phyloP scores from a whole-genome alignment of 2,888 invertebrate species.

The Boloria selene region DNA sequence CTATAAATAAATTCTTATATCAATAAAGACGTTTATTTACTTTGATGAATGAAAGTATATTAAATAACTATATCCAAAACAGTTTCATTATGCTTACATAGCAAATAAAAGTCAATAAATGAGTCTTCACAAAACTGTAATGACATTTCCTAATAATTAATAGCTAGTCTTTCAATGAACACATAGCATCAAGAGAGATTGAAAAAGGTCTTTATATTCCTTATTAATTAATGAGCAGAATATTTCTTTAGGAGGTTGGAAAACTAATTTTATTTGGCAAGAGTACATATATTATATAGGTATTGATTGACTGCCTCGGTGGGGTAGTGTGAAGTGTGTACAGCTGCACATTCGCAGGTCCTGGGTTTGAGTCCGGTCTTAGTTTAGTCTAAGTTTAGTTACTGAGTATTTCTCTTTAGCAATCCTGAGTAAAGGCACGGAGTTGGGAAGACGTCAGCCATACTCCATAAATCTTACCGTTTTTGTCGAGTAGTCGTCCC shows the following conservation, averaged over 20 bases:
- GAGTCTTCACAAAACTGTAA: conserved; percentile 5
- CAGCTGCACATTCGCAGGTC: no score
- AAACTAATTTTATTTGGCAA: conserved; percentile 11
- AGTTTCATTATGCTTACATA: background rate
- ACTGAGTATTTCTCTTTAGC: no score
- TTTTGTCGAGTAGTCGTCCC: no score
- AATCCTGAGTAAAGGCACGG: no score
- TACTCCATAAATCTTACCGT: no score
- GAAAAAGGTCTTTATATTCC: conserved; percentile 31
- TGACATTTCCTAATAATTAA: conserved; percentile 23
- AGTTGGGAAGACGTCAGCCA: no score
- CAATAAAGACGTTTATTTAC: no score
- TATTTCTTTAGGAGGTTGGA: conserved; percentile 27
- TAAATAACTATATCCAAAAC: background rate
- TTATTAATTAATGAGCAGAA: conserved; percentile 30
- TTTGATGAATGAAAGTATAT: no score
- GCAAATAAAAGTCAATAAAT: conserved; percentile 1
- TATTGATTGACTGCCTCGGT: no score
- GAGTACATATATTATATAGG: background rate
- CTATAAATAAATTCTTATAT: no score
- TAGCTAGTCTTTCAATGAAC: conserved; percentile 26
- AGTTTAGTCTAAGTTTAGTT: background rate
- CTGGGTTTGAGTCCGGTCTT: no score
- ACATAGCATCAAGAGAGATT: conserved; percentile 26
- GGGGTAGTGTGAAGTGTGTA: no score